Evolutionary conservation across 1,140 invertebrate species (phyloP), one percentile per base, ranked within the genome.

Genomic region (Cotesia typhae): DNA sequence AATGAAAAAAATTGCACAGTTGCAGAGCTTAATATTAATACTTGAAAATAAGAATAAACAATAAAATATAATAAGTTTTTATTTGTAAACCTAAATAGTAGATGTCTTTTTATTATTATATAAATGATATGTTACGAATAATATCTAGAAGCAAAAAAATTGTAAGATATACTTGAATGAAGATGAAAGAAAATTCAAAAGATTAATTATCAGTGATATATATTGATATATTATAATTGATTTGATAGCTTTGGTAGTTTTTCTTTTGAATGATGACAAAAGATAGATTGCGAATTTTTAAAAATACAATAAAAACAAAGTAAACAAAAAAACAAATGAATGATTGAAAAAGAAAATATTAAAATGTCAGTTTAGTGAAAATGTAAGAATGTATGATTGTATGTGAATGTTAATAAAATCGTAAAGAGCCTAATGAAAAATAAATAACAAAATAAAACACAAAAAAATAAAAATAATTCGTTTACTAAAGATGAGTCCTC

Each of bases 111-210:
- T 28, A 28, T 28, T 28, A 28, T 28, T 28, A 28, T 28, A 28
- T 81, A 80, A 82, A 79, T 80, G 80, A 74, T 76, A 75, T 75
- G 72, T 78, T 79, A 78, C 78, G 67, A 79, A 80, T 80, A 81
- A 80, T 71, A 76, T 79, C 80, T 77, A 79, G 77, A 79, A 78
- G 78, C 78, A 79, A 79, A 80, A 79, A 80, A 79, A 80, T 83
- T 86, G 83, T 85, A 85, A 84, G 83, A 85, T 85, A 78, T 77
- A 79, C 78, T 80, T 80, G 53, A 77, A 76, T 64, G 67, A 36
- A 65, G 73, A 72, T 71, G 52, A 71, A 68, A 52, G 73, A 59
- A 70, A 69, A 69, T 73, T 5, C 20, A 51, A 28, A 74, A 47
- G 74, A 82, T 76, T 76, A 71, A 77, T 80, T 72, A 77, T 80